Base-by-base conservation (phyloP, 1,140 invertebrate species). In the Ceratitis capitata region DNA sequence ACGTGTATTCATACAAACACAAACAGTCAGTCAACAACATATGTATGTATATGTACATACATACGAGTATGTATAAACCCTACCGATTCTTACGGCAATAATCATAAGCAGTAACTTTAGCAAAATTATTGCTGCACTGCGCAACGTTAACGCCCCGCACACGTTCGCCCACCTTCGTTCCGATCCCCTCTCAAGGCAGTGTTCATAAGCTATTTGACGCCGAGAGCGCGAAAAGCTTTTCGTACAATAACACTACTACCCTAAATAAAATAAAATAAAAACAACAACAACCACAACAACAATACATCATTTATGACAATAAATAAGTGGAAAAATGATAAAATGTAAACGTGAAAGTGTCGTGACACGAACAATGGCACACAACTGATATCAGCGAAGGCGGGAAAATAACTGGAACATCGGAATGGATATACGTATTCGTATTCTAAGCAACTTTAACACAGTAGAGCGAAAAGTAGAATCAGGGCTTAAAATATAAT, bases 91-190 rank as follows among this genome's bases (percentile, higher is more conserved):
- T 56, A 23, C 42, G 26, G 45, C 69, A 78, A 29, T 39, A 74
- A 56, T 56, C 23, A 78, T 45, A 26, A 39, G 19, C 39, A 45
- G 39, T 78, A 78, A 78, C 39, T 78, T 45, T 78, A 78, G 39
- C 69, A 78, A 32, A 78, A 26, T 78, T 45, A 74, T 47, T 78
- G 39, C 39, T 45, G 69, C 69, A 78, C 35, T 78, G 69, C 69
- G 39, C 69, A 47, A 78, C n/a, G 42, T 45, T 78, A 78, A 78
- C 39, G 39, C 39, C 69, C 42, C 69, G 10, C 69, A 35, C n/a
- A 10, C 32, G 19, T 45, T 42, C 69, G 39, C 39, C 69, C n/a
- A 45, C 19, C 69, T n/a, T 45, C n/a, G 32, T 12, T 19, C 32
- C 35, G n/a, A 78, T 12, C 39, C 69, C 69, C 32, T n/a, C n/a